A percentile compares a stretch with the other conserved stretches of the same genome.
Evolutionary conservation across 2,797 vertebrate genomes (phyloP).

Genomic region (Varecia variegata): DNA sequence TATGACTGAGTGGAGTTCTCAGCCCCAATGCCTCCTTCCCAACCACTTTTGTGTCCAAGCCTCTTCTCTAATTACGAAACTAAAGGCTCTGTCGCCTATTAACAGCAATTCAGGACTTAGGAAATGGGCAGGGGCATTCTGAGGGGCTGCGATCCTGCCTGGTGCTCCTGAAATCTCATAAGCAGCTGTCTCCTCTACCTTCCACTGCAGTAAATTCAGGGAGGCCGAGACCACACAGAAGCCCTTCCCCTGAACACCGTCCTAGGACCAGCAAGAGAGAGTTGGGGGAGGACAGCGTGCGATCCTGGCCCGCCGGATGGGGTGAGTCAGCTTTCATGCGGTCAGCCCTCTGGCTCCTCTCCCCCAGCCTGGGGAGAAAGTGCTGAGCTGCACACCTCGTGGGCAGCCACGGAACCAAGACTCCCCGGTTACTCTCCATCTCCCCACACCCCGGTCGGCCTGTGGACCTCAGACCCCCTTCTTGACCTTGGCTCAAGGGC

Average conservation of each 20-base stretch:
- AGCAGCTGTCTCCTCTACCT: background rate
- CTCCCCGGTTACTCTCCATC: background rate
- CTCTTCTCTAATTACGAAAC: background rate
- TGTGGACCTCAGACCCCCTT: background rate
- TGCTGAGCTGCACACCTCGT: background rate
- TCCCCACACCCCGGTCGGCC: background rate
- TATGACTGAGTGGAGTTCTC: background rate
- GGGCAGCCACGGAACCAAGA: background rate
- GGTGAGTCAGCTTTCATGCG: background rate
- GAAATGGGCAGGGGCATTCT: background rate
- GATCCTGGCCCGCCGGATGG: background rate
- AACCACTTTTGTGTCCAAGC: background rate
- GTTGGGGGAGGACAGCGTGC: background rate
- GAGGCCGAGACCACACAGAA: background rate
- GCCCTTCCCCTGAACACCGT: background rate
- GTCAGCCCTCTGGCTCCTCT: background rate
- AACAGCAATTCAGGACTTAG: background rate
- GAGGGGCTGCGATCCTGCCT: background rate
- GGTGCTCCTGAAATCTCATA: background rate
- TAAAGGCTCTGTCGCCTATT: background rate
- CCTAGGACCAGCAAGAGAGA: background rate
- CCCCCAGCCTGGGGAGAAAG: background rate
- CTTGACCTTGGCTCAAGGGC: background rate
- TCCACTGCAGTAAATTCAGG: background rate
- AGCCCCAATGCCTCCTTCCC: background rate